Conservation (phyloP, 2,797 vertebrate genomes). For the Galagoides demidoff region DNA sequence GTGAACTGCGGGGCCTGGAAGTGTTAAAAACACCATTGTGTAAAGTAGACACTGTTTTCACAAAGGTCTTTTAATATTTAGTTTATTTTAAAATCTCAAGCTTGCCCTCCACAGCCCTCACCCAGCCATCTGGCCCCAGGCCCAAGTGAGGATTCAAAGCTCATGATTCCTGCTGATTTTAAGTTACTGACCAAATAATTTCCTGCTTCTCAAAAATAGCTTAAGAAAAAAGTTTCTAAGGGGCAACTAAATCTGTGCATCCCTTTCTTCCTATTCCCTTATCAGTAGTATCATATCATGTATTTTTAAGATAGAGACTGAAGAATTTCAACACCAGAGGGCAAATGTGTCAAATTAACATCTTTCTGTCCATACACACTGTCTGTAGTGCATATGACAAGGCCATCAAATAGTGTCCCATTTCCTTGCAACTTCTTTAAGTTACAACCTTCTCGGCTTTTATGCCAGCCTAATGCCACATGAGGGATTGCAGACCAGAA, state of each 20-base stretch:
- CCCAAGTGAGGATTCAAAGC: too few species aligned
- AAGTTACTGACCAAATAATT: neutral
- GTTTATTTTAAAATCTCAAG: too few species aligned
- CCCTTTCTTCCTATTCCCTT: neutral
- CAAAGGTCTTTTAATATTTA: neutral
- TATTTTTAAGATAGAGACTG: neutral
- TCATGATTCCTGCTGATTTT: neutral
- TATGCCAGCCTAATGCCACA: neutral
- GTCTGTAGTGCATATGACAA: neutral
- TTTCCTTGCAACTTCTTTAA: too few species aligned
- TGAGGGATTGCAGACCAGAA: neutral
- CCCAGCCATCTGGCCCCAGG: accelerated
- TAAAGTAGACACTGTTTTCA: neutral
- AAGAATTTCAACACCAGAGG: neutral
- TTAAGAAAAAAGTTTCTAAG: neutral
- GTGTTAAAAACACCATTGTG: neutral
- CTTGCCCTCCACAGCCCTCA: neutral
- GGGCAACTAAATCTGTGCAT: neutral
- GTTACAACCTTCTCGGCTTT: neutral
- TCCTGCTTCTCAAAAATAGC: neutral
- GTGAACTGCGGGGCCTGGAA: neutral
- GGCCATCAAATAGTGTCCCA: neutral
- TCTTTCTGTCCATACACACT: too few species aligned
- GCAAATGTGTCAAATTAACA: neutral
- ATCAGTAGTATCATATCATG: neutral